Conservation (phyloP, 1,140 invertebrate species). For the Amyelois transitella region DNA sequence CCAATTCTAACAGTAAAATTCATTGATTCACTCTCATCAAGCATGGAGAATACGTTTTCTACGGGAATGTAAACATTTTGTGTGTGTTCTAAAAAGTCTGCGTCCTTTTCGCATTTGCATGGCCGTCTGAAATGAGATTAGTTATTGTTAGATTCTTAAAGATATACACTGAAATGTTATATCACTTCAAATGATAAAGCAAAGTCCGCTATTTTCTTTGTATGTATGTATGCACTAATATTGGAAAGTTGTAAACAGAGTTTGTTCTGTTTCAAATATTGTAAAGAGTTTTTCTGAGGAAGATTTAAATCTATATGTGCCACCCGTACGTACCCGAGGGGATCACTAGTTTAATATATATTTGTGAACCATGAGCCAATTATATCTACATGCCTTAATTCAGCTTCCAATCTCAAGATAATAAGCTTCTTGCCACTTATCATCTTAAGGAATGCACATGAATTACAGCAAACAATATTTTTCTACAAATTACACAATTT, state of each 20-base stretch:
- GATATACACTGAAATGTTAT: no score
- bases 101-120: constrained; percentile 68
- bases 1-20: constrained; percentile 66
- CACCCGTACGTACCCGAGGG: no score
- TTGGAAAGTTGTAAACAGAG: background rate
- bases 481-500: constrained; percentile 8
- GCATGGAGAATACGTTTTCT: constrained; percentile 72
- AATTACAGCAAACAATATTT: constrained; percentile 1
- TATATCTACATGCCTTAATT: background rate
- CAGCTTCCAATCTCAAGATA: background rate
- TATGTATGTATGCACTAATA: background rate
- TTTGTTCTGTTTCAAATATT: no score
- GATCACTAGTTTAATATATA: no score
- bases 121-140: constrained; percentile 46
- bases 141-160: no score
- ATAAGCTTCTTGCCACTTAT: background rate
- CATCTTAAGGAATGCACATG: background rate
- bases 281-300: no score
- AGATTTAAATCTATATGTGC: no score
- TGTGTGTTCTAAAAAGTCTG: constrained; percentile 67
- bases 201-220: no score
- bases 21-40: constrained; percentile 57
- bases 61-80: constrained; percentile 73
- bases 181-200: no score
- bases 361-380: no score